Evolutionary conservation across 2,888 invertebrate species (phyloP), one percentile per base, ranked within the genome.

Genomic region (Chrysomela aeneicollis): DNA sequence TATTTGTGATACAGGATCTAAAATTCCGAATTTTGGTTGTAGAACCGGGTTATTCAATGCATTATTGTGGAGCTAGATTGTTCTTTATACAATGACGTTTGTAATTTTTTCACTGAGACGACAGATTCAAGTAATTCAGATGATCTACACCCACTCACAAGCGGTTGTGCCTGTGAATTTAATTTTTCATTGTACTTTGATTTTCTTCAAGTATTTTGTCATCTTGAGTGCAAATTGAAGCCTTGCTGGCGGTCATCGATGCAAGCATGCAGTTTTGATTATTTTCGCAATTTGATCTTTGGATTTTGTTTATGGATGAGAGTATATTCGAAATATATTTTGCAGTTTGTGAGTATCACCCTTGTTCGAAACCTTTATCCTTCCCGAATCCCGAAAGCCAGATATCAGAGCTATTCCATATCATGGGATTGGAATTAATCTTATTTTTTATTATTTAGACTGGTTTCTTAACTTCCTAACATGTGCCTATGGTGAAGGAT

Each of bases 381-480:
- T 64, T 67, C 46, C 66, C 68, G 60, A 59, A 51, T 60, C 64
- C 72, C 70, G 53, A 65, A 67, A 54, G 68, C 70, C 72, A 75
- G 73, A 71, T 74, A 74, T 73, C 78, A 76, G 78, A 78, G 77
- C 77, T 74, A 73, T 71, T 74, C 70, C 72, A 67, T 74, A 69
- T 63, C 62, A 54, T 64, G 68, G 59, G 46, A 59, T 62, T 66
- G 54, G 62, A 70, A 68, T 65, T 63, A 62, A 67, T 53, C 53
- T 30, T 51, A 50, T 62, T 69, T 68, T 32, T 49, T 58, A 15
- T 59, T 61, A 57, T 42, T 63, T 64, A 69, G 69, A 57, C 42
- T 42, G 42, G 8, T 42, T 42, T 42, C 26, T 22, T 46, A 47
- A 30, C 30, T 30, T 26, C 18, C 46, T 46, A 57, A 57, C 55